Percentiles rank a stretch among this genome's conserved stretches.
These are phyloP conservation scores for Polydrusus tereticollis DNA, from an alignment of 2,888 invertebrate species.

Conservation along the genomic window DNA sequence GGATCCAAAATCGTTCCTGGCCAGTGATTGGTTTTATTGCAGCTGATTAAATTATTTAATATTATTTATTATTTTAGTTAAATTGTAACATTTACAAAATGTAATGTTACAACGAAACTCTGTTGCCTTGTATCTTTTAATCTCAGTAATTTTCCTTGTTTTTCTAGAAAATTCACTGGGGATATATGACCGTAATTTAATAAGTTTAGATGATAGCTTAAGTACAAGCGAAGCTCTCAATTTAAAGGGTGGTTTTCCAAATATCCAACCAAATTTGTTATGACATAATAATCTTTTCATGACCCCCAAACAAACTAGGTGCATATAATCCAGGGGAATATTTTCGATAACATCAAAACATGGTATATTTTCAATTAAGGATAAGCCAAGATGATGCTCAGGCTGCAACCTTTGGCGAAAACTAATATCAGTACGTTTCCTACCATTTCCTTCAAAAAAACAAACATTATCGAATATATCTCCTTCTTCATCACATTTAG, in stretches of 20 bases:
- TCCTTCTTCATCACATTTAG: slow-evolving; percentile 37
- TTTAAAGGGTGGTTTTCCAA: no score
- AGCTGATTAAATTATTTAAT: no score
- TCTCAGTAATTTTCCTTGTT: slow-evolving; percentile 14
- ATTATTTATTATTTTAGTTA: no score
- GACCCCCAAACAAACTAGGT: slow-evolving; percentile 40
- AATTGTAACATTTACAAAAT: no score
- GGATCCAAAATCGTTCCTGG: no score
- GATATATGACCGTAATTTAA: slow-evolving; percentile 41
- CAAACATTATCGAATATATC: slow-evolving; percentile 20
- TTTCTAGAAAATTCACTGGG: slow-evolving; percentile 42
- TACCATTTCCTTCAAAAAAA: slow-evolving; percentile 22
- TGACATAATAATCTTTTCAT: no score
- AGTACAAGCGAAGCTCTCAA: slow-evolving; percentile 1
- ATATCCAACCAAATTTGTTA: no score
- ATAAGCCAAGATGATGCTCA: slow-evolving; percentile 41
- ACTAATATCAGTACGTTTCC: slow-evolving; percentile 23
- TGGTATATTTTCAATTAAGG: slow-evolving; percentile 41
- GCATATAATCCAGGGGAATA: slow-evolving; percentile 44
- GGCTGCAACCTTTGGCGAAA: slow-evolving; percentile 35
- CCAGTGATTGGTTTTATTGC: no score
- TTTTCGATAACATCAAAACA: slow-evolving; percentile 41
- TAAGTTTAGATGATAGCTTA: slow-evolving; percentile 5
- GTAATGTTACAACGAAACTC: no score
- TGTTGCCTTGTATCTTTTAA: slow-evolving; percentile 42